These are phyloP conservation scores for Osmoderma eremita DNA, from an alignment of 2,888 invertebrate species.

Conservation along the genomic window DNA sequence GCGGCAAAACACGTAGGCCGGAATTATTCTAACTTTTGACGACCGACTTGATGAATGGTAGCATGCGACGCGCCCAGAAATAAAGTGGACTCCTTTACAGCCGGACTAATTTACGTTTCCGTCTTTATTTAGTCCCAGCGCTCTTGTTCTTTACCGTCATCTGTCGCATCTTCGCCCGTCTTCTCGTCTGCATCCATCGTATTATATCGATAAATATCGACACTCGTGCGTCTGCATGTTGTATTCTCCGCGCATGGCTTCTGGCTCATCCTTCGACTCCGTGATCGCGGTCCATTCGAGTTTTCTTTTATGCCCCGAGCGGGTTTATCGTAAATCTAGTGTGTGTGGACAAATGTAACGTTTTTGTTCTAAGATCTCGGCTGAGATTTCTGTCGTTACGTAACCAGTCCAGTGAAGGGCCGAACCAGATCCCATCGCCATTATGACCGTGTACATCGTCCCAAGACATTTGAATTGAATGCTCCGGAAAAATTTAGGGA, in stretches of 20 bases:
- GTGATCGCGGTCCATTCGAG: neutral
- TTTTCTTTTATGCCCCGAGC: conserved; percentile 42
- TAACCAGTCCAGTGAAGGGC: conserved; percentile 27
- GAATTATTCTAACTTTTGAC: conserved; percentile 49
- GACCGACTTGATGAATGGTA: conserved; percentile 54
- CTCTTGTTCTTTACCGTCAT: conserved; percentile 10
- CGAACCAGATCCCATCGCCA: conserved; percentile 29
- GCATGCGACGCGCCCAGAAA: conserved; percentile 54
- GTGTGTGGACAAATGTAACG: conserved; percentile 54
- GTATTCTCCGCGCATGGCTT: conserved; percentile 43
- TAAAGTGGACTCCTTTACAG: conserved; percentile 54
- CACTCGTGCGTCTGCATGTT: conserved; percentile 20
- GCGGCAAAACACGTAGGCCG: conserved; percentile 45
- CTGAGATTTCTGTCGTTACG: conserved; percentile 29
- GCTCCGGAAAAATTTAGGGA: conserved; percentile 32
- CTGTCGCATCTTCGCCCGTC: conserved; percentile 4
- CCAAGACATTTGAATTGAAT: conserved; percentile 37
- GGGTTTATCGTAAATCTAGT: conserved; percentile 54
- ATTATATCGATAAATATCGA: conserved; percentile 38
- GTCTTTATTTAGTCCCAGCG: conserved; percentile 26
- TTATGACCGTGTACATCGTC: conserved; percentile 32
- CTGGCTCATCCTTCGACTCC: conserved; percentile 39
- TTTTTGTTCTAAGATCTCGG: conserved; percentile 54
- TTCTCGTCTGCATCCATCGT: conserved; percentile 19
- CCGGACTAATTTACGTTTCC: conserved; percentile 53